Evolutionary conservation across 2,888 invertebrate genomes (phyloP), one percentile per base, ranked within the genome.

Genomic region (Torymus tubicola): DNA sequence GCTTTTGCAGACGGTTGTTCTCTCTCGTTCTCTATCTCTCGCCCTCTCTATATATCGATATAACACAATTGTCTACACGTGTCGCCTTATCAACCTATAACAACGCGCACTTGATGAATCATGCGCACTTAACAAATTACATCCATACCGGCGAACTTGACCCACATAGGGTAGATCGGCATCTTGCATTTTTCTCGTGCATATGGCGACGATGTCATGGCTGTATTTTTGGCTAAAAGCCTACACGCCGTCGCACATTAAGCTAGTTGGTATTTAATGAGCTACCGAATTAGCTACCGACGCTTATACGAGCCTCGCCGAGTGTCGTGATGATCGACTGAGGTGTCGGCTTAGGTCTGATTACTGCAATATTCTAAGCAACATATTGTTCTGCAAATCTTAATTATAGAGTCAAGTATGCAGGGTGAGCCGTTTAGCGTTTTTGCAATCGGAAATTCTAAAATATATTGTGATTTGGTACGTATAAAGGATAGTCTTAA

Each of bases 161-260:
- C 78, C 78, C 57, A 64, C 8, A 71, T 71, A 58, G 61, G 11
- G 10, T 1, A 8, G 13, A 0, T 1, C 52, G 10, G 14, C 71
- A n/a, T 60, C 58, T 24, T n/a, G 11, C 16, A 53, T 78, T 16
- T 63, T 13, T 8, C 42, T 52, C 18, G 13, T 53, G 64, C 21
- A 16, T 16, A 50, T 14, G 52, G 72, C 24, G 53, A 55, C 31
- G 31, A 31, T 31, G 31, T 31, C 31, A 31, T 31, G 31, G 31
- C 31, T 31, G 31, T 77, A 70, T 78, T 78, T 78, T 67, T 72
- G 78, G 78, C 78, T 16, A n/a, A 60, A 71, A 16, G 71, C 78
- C 64, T 31, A 31, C 4, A 31, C 18, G 24, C 21, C n/a, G 57
- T 2, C 14, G 55, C 21, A 13, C 53, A 68, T 60, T 75, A 63